Evolutionary conservation across 2,888 invertebrate genomes (phyloP), one percentile per base, ranked within the genome.

Genomic region (Barypeithes pellucidus): DNA sequence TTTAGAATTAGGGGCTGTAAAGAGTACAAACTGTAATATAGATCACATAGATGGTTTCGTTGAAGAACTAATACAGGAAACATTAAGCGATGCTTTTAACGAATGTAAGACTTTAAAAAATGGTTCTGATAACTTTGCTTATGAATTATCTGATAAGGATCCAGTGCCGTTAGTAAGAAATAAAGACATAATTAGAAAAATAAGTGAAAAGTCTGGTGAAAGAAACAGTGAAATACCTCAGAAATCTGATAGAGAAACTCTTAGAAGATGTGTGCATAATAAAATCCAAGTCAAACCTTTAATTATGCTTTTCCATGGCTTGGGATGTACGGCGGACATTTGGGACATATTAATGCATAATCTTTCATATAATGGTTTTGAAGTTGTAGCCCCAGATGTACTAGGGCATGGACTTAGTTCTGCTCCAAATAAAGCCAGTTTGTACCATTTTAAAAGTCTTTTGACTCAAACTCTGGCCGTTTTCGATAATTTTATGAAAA

Each of bases 351-450:
- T 92, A 81, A 86, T 91, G 39, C 85, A 87, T 45, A 90, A 89
- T 82, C 89, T 92, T 79, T 85, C 88, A 3, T 83, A 83, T 57
- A 85, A 86, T 75, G 91, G 91, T 0, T 90, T 89, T 82, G 91
- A 91, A 79, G 88, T 91, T 67, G 86, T 91, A 11, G 91, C 91
- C 0, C 90, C 91, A 12, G 92, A 92, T 82, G 86, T 92, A 83
- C 84, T 92, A 41, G 92, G 92, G 0, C 92, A 92, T 81, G 92
- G 92, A 0, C 87, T 89, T 79, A 91, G 91, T 80, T 88, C 89
- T 54, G 89, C 90, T 8, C 91, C 92, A 11, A 84, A 87, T 73
- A 85, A 87, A 72, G 81, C 87, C 1, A 84, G 84, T 65, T 88
- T 88, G 50, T 92, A 92, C 80, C 87, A 87, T 33, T 92, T 92